A percentile compares a stretch with the other conserved stretches of the same genome.
Conservation (phyloP, 2,113 vertebrate species). For the Alexandromys fortis region DNA sequence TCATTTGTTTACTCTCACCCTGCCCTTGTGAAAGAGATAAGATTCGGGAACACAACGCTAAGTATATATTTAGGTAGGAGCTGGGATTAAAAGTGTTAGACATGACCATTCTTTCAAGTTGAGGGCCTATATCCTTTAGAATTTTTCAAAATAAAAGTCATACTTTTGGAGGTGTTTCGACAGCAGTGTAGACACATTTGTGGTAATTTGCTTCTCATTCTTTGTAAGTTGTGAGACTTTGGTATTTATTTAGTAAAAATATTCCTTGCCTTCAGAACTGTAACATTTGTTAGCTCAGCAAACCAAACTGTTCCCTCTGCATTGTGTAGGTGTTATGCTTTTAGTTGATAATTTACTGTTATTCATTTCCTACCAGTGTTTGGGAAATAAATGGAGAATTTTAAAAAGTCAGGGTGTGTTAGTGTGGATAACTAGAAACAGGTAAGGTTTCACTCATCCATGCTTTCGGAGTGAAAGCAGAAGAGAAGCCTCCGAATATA, state of each 20-base stretch:
- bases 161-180: background rate
- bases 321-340: conserved; percentile 59
- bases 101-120: background rate
- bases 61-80: background rate
- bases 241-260: conserved; percentile 61
- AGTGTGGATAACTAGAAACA: background rate
- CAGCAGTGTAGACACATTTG: background rate
- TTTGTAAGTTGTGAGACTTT: background rate
- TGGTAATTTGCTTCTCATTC: conserved; percentile 25
- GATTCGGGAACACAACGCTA: background rate
- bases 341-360: conserved; percentile 70
- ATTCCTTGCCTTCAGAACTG: conserved; percentile 48
- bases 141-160: conserved; percentile 39
- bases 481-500: conserved; percentile 13
- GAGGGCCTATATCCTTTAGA: background rate
- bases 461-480: background rate
- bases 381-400: conserved; percentile 51
- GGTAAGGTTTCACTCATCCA: background rate
- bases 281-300: conserved; percentile 53
- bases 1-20: background rate
- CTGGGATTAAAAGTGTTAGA: conserved; percentile 7
- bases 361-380: conserved; percentile 20
- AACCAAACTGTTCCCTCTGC: conserved; percentile 58
- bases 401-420: background rate
- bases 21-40: background rate